phyloP scores from a whole-genome alignment of 2,888 invertebrate genomes.

The Meteorus colon region DNA sequence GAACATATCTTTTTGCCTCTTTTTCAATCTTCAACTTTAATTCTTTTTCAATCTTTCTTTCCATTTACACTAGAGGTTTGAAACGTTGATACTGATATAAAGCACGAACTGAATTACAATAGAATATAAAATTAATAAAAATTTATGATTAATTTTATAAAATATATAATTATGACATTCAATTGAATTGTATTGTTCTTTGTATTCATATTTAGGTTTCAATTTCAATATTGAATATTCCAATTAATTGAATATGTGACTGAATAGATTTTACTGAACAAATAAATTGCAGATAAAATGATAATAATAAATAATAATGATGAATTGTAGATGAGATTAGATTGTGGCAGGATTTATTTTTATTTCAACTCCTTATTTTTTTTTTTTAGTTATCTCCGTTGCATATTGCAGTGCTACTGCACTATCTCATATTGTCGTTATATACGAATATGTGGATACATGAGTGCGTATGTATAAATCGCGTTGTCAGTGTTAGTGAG shows the following conservation, averaged over 20 bases:
- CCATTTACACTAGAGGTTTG: no score
- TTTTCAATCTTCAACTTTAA: not conserved
- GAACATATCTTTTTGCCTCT: not conserved
- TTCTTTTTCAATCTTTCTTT: not conserved
- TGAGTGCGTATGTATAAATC: not conserved
- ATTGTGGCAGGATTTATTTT: not conserved
- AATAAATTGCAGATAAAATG: not conserved
- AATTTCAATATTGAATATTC: not conserved
- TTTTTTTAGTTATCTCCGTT: not conserved
- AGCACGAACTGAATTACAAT: not conserved
- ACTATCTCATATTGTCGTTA: conserved; percentile 1
- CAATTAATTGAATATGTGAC: not conserved
- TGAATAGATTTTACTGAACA: not conserved
- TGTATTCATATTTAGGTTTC: not conserved
- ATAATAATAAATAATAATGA: not conserved
- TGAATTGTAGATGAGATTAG: not conserved
- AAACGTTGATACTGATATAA: no score
- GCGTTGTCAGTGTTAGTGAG: conserved; percentile 13
- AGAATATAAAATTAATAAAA: not conserved
- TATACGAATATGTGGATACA: not conserved
- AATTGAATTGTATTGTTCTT: not conserved
- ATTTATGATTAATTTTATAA: not conserved
- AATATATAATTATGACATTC: not conserved
- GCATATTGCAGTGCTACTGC: not conserved
- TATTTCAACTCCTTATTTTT: not conserved